A percentile compares a stretch with the other conserved stretches of the same genome.
These are phyloP conservation scores for Bagarius yarrelli DNA, from an alignment of 2,113 vertebrate species.

Conservation along the genomic window DNA sequence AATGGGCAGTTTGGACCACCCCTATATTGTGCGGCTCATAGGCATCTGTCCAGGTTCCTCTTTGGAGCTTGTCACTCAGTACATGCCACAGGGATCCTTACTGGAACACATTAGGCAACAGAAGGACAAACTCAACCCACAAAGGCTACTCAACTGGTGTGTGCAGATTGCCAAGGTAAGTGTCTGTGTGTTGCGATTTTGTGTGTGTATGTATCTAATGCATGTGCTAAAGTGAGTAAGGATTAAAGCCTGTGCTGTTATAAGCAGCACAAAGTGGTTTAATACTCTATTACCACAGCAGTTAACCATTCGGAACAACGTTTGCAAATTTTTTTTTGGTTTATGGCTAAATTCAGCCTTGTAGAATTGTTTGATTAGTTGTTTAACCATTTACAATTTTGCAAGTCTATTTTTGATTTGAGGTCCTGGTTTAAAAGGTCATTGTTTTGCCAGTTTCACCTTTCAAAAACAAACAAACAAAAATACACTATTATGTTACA, in stretches of 20 bases:
- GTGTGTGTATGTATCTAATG: constrained; percentile 1
- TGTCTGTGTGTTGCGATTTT: background rate
- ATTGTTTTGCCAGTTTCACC: background rate
- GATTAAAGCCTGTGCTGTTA: background rate
- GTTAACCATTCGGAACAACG: background rate
- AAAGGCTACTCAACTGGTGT: constrained; percentile 94
- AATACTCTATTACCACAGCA: background rate
- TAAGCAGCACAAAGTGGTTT: background rate
- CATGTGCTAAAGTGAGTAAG: background rate
- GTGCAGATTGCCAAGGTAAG: constrained; percentile 94
- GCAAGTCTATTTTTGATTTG: too few species aligned
- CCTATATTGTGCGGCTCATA: constrained; percentile 81
- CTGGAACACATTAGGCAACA: constrained; percentile 82
- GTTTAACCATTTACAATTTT: too few species aligned
- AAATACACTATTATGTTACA: background rate
- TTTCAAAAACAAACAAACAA: background rate
- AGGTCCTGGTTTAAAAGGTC: background rate
- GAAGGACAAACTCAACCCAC: constrained; percentile 74
- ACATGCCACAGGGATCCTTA: constrained; percentile 82
- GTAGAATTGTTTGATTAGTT: background rate
- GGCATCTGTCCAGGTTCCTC: constrained; percentile 85
- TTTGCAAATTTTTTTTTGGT: background rate
- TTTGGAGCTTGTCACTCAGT: constrained; percentile 85
- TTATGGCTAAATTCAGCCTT: background rate
- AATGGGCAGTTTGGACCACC: constrained; percentile 85